These are phyloP conservation scores for Saturnia pavonia DNA, from an alignment of 2,888 invertebrate genomes.

Conservation along the genomic window DNA sequence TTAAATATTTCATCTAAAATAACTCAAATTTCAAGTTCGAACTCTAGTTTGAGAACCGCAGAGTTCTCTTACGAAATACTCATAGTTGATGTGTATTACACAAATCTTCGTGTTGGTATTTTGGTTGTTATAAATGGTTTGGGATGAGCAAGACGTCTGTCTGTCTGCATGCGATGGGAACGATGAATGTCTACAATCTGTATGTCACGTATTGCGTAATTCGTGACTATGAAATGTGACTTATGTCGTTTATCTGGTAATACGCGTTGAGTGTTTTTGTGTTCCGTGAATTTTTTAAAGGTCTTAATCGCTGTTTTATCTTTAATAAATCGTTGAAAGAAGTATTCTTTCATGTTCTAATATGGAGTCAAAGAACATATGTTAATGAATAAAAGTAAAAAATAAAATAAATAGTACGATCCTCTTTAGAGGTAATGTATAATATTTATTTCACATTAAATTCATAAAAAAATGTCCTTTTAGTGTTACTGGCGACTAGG, in stretches of 20 bases:
- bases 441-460: no score
- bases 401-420: no score
- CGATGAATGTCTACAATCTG: conserved; percentile 14
- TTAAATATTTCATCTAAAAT: neutral
- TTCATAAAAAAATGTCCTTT: no score
- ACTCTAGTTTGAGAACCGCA: neutral
- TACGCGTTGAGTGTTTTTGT: conserved; percentile 15
- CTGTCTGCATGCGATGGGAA: conserved; percentile 17
- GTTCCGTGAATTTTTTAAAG: conserved; percentile 19
- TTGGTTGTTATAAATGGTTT: conserved; percentile 5
- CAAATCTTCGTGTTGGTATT: conserved; percentile 14
- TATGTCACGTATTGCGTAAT: conserved; percentile 28
- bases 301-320: conserved; percentile 14
- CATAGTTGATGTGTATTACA: neutral
- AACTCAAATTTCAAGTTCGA: neutral
- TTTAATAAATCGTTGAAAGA: neutral
- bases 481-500: no score
- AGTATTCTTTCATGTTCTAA: no score
- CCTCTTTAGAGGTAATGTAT: no score
- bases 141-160: conserved; percentile 8
- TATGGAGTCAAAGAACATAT: no score
- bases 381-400: no score
- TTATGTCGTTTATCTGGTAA: conserved; percentile 11
- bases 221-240: conserved; percentile 21
- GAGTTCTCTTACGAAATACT: conserved; percentile 3